Percentiles rank a stretch among this genome's conserved stretches.
These are phyloP conservation scores for Cottus gobio DNA, from an alignment of 2,113 vertebrate species.

Conservation along the genomic window DNA sequence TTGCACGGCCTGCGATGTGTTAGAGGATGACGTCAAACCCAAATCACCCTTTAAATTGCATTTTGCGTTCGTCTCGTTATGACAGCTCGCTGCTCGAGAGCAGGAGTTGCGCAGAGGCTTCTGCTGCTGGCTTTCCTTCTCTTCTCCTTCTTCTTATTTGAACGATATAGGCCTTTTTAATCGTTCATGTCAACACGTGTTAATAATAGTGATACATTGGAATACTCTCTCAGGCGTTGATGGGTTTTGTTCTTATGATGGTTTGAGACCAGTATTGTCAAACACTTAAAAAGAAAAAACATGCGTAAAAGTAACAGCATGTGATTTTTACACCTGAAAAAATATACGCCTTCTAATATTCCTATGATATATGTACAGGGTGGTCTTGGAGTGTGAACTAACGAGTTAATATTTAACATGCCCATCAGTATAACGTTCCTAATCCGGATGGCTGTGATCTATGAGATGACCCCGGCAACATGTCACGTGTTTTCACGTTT, in stretches of 20 bases:
- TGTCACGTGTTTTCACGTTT: background rate
- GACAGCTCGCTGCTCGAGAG: conserved; percentile 30
- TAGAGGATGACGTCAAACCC: conserved; percentile 64
- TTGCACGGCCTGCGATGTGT: conserved; percentile 54
- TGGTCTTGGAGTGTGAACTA: background rate
- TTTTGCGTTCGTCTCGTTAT: conserved; percentile 53
- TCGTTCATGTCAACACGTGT: background rate
- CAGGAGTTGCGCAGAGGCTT: conserved; percentile 33
- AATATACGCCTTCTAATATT: background rate
- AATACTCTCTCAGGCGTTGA: background rate
- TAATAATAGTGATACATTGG: no score
- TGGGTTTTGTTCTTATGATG: background rate
- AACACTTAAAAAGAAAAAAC: background rate
- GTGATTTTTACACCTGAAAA: background rate
- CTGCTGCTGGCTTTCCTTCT: conserved; percentile 5
- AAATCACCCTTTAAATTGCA: conserved; percentile 63
- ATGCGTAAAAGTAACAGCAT: background rate
- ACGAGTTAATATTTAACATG: background rate
- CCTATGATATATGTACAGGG: background rate
- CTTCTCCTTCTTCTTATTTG: background rate
- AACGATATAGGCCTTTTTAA: background rate
- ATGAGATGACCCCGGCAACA: background rate
- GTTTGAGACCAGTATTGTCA: background rate
- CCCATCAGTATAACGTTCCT: background rate
- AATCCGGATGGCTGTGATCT: background rate